Evolutionary conservation across 2,113 vertebrate genomes (phyloP).

Genomic region (Poicephalus gulielmi): DNA sequence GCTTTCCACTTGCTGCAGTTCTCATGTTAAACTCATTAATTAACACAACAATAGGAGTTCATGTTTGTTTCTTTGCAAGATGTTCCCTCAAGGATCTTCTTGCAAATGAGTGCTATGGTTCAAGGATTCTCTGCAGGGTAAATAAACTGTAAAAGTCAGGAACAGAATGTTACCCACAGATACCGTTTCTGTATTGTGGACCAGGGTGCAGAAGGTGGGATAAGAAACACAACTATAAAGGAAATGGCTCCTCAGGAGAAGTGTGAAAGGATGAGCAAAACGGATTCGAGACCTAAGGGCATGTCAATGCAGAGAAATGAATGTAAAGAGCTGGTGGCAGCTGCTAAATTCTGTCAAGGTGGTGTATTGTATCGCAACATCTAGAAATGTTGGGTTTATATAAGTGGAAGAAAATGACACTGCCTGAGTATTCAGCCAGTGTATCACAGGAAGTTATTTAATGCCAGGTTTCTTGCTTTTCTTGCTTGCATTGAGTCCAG

Average conservation of each 20-base stretch:
- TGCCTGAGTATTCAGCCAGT: neutral
- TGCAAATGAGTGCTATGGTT: neutral
- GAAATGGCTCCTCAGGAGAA: neutral
- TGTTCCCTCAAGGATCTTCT: neutral
- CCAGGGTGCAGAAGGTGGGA: neutral
- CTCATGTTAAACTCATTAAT: slow-evolving; percentile 5
- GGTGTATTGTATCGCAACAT: neutral
- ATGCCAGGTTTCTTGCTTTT: neutral
- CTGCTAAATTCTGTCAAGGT: neutral
- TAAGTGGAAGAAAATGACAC: neutral
- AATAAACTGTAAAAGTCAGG: neutral
- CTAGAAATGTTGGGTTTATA: neutral
- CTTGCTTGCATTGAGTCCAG: neutral
- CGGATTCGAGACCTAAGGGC: neutral
- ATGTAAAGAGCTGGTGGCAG: neutral
- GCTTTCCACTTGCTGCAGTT: neutral
- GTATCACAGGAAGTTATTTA: neutral
- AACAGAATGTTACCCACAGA: neutral
- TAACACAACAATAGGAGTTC: neutral
- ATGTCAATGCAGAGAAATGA: neutral
- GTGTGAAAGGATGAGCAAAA: neutral
- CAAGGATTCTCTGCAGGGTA: neutral
- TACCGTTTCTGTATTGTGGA: neutral
- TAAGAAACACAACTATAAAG: neutral
- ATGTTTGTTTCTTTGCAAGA: neutral